Evolutionary conservation across 2,113 vertebrate species (phyloP), one percentile per base, ranked within the genome.

Genomic region (Lucifuga dentata): DNA sequence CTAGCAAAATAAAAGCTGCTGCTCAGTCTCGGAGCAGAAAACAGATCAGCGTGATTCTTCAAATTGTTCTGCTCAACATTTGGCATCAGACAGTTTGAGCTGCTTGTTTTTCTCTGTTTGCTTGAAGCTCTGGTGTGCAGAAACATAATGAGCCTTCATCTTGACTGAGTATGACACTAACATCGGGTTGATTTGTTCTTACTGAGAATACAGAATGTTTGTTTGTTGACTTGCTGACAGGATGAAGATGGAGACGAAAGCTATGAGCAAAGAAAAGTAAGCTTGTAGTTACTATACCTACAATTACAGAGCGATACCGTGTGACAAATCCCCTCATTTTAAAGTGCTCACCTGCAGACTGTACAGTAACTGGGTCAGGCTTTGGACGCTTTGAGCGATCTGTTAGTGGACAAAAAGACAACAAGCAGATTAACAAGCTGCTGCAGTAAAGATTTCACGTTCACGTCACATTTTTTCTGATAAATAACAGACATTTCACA

Each of bases 321-420:
- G n/a, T n/a, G n/a, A n/a, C n/a, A n/a, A n/a, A n/a, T n/a, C n/a
- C n/a, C n/a, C n/a, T n/a, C 3, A 23, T 13, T n/a, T 12, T 10
- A 29, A 26, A 55, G 35, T 35, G 43, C 81, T 95, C 89, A 98
- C 97, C 97, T 98, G 96, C 55, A 98, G 89, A 89, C 96, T 98
- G 83, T 97, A 98, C 40, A 98, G 90, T 49, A 99, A 89, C 55
- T 94, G 95, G 2, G 95, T 97, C 91, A 98, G 86, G 43, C 93
- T 98, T 85, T 97, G 96, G 59, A 98, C 93, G 38, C 95, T 93
- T 83, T 96, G 94, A 83, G 94, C 88, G 69, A 98, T 89, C 97
- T 98, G 91, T 68, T 3, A 33, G 60, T 5, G 23, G 8, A 70
- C 5, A 55, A 13, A 38, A 56, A 78, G 7, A 53, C 8, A 17